Evolutionary conservation across 2,797 vertebrate genomes (phyloP), one percentile per base, ranked within the genome.

Genomic region (Cynopterus sphinx): DNA sequence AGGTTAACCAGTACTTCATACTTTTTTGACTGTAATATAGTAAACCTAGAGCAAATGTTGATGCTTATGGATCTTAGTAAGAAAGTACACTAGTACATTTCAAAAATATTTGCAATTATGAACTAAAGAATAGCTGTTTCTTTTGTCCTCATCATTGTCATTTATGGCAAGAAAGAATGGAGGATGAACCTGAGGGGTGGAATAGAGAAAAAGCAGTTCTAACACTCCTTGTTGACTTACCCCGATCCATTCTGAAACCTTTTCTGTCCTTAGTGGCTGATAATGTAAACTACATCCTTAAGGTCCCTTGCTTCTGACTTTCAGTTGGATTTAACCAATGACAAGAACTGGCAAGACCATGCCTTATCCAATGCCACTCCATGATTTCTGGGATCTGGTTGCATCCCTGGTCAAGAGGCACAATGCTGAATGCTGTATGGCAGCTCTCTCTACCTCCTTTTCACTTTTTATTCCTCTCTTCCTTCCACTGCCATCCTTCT

Each of bases 31-130:
- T 49, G 6, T 10, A 90, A 39, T 43, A 31, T 1, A 57, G 33
- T 21, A 87, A 75, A 75, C 51, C 2, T 15, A 65, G n/a, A 90
- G 39, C 28, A 94, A 83, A 59, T 90, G 53, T 11, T 24, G 49
- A 61, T 74, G 28, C 11, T 26, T 33, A n/a, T 51, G 17, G 46
- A 31, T 77, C 21, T 61, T 59, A 53, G 9, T 28, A 71, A 24
- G 24, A 78, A 84, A 57, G 6, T n/a, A 0, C 21, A 43, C n/a
- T 68, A 53, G 70, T 55, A 39, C 0, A 86, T 49, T 93, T 77
- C 5, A 59, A 41, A 81, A 87, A 9, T 59, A 49, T 67, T 88
- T 70, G 5, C 39, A 75, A 59, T 3, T 1, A 22, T 36, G 5
- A 6, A 31, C 68, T 82, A 43, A 26, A 71, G 43, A 46, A 74